Evolutionary conservation across 92 coral and sea anemone genomes (phyloP), one percentile per base, ranked within the genome.

Genomic region (Heteractis magnifica): DNA sequence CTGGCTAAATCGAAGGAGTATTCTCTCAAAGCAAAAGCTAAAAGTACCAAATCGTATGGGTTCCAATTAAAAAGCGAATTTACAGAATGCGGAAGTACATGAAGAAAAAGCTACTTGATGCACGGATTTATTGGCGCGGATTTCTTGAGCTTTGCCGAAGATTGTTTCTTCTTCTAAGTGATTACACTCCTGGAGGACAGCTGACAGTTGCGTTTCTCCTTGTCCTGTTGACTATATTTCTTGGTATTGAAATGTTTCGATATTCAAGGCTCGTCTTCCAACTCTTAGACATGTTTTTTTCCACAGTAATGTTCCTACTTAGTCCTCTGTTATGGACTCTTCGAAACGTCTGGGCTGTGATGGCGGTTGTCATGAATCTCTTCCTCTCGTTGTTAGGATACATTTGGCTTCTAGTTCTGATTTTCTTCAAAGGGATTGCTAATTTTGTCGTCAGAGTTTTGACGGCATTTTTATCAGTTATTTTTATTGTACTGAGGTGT

Each of bases 111-210:
- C 70, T 88, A 6, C 87, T 78, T n/a, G 91, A 75, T 48, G 71
- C 72, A 12, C 81, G 73, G 23, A 77, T 91, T 0, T 91, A 91
- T 75, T 79, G 77, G 4, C 83, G 90, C 20, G 94, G 94, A 19
- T 91, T 91, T 21, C 82, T 86, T 14, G 94, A 91, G 77, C 52
- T 91, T n/a, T 88, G 89, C 51, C 89, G 94, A 72, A 72, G 94
- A 58, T 76, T 88, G n/a, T 91, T 91, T 75, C 92, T 91, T 55
- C 88, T 91, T 8, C 72, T 88, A 12, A 85, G 94, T 58, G 94
- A 91, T 78, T 84, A 78, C 20, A 81, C 88, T 60, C 94, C 94
- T 8, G 92, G 94, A 18, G 94, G 94, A 49, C 68, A 34, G 44
- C 44, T 34, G 44, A 34, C 44, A 34, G 44, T 34, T 34, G 44